Percentiles rank a stretch among this genome's conserved stretches.
Conservation (phyloP, 2,113 vertebrate species). For the Sceloporus undulatus region DNA sequence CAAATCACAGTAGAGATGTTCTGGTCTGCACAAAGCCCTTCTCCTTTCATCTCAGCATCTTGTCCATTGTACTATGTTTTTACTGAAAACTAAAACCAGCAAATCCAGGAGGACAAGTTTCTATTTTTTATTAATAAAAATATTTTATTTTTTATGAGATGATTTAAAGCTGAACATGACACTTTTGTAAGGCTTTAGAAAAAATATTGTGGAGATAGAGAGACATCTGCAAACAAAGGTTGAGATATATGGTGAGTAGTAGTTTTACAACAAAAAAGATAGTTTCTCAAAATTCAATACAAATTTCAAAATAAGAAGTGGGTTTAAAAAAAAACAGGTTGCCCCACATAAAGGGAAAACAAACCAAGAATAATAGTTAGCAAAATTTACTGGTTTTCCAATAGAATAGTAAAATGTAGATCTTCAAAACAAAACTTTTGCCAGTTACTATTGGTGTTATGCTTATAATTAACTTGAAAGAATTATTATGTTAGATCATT, state of each 20-base stretch:
- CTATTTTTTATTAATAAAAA: too few species aligned
- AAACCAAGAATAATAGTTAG: constrained; percentile 21
- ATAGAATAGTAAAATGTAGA: constrained; percentile 52
- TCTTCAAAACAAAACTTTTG: constrained; percentile 57
- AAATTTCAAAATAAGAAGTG: too few species aligned
- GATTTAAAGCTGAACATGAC: background rate
- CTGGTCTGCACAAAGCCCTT: too few species aligned
- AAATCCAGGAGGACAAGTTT: background rate
- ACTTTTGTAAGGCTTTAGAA: background rate
- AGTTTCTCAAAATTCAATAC: background rate
- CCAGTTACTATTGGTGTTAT: constrained; percentile 28
- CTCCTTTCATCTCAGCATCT: background rate
- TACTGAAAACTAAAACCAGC: background rate
- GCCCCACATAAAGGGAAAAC: constrained; percentile 56
- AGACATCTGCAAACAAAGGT: background rate
- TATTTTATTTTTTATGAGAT: background rate
- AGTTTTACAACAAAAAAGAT: background rate
- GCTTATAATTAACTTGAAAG: constrained; percentile 28
- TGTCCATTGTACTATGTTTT: background rate
- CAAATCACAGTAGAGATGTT: background rate
- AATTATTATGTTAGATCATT: constrained; percentile 23
- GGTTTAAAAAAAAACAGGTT: constrained; percentile 11
- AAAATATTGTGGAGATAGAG: background rate
- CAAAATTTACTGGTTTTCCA: constrained; percentile 47
- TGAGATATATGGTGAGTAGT: background rate